Conservation (phyloP, 1,140 invertebrate genomes). For the Drosophila watanabei region DNA sequence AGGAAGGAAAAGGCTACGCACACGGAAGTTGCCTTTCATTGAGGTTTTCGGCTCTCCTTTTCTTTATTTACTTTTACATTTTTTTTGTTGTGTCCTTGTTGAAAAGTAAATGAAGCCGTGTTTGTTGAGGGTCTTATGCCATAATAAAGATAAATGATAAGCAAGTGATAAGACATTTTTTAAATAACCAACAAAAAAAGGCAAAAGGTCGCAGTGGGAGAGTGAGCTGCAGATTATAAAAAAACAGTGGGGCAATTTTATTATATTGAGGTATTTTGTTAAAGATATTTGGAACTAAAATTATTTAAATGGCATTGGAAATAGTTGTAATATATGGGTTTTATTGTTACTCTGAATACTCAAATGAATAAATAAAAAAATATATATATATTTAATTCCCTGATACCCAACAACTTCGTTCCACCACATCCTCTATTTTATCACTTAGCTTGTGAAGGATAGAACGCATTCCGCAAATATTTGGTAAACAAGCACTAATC, state of each 20-base stretch:
- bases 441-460: conserved; percentile 3
- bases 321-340: background rate
- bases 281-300: background rate
- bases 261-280: background rate
- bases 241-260: conserved; percentile 13
- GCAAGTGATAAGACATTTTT: conserved; percentile 77
- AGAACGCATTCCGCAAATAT: conserved; percentile 39
- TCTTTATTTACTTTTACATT: conserved; percentile 41
- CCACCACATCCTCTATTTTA: conserved; percentile 7
- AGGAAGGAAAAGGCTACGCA: conserved; percentile 73
- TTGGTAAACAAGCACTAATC: conserved; percentile 58
- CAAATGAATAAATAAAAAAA: background rate
- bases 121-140: conserved; percentile 79
- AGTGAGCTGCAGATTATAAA: conserved; percentile 8
- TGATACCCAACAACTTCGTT: background rate
- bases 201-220: conserved; percentile 35
- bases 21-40: conserved; percentile 78
- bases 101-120: conserved; percentile 81
- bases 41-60: conserved; percentile 49
- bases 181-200: conserved; percentile 57
- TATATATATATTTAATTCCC: no score
- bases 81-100: conserved; percentile 44
- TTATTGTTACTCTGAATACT: no score
- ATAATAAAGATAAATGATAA: conserved; percentile 84
- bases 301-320: background rate